These are phyloP conservation scores for Seriola dumerili DNA, from an alignment of 2,113 vertebrate genomes.

Conservation along the genomic window DNA sequence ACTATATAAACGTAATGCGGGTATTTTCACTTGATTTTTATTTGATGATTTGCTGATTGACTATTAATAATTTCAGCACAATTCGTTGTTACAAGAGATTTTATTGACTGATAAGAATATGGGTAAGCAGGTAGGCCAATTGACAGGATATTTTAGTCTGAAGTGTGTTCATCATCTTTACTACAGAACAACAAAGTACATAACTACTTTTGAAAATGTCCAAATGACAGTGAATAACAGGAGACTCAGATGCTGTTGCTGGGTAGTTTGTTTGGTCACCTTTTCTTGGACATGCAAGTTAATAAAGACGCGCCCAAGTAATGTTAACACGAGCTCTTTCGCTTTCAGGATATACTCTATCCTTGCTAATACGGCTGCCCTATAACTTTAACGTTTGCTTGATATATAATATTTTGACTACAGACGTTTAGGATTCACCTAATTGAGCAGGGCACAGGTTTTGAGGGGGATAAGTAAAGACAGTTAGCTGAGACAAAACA, in stretches of 20 bases:
- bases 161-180: not conserved
- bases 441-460: not conserved
- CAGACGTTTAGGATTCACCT: not conserved
- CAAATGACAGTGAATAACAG: not conserved
- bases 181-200: not conserved
- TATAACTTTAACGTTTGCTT: not conserved
- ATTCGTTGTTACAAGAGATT: not conserved
- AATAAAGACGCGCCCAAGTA: too few species aligned
- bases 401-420: too few species aligned
- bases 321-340: not conserved
- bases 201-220: too few species aligned
- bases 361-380: accelerated
- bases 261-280: not conserved
- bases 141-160: not conserved
- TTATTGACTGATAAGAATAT: not conserved
- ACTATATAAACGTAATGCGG: not conserved
- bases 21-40: not conserved
- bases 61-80: not conserved
- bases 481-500: accelerated
- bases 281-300: not conserved
- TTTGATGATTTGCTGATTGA: too few species aligned
- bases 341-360: not conserved
- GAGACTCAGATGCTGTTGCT: too few species aligned
- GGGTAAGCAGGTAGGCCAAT: not conserved
- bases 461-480: accelerated